A percentile compares a stretch with the other conserved stretches of the same genome.
phyloP scores from a whole-genome alignment of 2,797 vertebrate genomes.

The Mormyrops attenuatus region DNA sequence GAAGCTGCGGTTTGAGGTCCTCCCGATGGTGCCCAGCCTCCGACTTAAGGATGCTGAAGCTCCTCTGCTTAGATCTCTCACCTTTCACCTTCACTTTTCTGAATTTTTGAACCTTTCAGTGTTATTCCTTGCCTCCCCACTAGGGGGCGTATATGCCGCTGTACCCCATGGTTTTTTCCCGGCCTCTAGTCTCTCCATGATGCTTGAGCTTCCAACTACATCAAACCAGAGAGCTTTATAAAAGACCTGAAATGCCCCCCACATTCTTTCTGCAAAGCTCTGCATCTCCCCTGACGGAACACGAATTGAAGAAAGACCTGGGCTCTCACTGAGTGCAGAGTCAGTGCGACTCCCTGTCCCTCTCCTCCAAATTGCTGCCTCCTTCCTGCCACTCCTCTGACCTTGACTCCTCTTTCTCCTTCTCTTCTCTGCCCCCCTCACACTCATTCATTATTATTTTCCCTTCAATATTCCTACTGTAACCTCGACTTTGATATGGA shows the following conservation, averaged over 20 bases:
- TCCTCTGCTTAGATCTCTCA: background rate
- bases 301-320: background rate
- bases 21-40: background rate
- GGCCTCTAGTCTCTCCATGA: background rate
- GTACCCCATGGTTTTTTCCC: background rate
- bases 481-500: background rate
- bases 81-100: background rate
- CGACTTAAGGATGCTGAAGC: background rate
- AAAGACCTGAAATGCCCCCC: background rate
- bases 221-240: background rate
- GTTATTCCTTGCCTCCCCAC: background rate
- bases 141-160: background rate
- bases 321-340: background rate
- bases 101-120: background rate
- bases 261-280: background rate
- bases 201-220: background rate
- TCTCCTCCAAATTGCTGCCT: background rate
- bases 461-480: background rate
- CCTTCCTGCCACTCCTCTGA: background rate
- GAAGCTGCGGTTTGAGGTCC: background rate
- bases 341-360: background rate
- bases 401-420: background rate
- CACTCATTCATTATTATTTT: background rate
- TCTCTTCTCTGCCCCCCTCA: background rate
- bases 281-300: background rate